phyloP scores from a whole-genome alignment of 2,888 invertebrate species.

The Noctua fimbriata region DNA sequence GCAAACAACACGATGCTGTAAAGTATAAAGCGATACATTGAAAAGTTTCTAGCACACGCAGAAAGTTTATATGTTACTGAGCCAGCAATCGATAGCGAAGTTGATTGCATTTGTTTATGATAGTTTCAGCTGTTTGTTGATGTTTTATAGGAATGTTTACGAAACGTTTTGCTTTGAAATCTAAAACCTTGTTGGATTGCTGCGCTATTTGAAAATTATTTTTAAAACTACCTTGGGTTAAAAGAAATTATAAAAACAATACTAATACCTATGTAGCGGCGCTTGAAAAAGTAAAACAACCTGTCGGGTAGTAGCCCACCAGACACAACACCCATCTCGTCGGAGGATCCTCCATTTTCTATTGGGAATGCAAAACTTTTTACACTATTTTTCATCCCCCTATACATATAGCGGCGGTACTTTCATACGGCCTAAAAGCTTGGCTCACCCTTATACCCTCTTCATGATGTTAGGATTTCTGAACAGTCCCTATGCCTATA shows the following conservation, averaged over 20 bases:
- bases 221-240: neutral
- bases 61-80: neutral
- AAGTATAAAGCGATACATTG: conserved; percentile 18
- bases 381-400: too few species aligned
- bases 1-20: conserved; percentile 1
- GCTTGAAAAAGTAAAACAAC: too few species aligned
- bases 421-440: too few species aligned
- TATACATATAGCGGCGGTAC: too few species aligned
- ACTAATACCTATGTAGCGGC: too few species aligned
- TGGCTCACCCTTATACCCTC: too few species aligned
- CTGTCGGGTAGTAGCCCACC: too few species aligned
- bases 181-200: neutral
- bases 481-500: too few species aligned
- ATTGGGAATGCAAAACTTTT: too few species aligned
- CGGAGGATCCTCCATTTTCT: too few species aligned
- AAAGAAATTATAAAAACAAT: neutral
- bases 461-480: too few species aligned
- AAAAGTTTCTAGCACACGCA: conserved; percentile 18
- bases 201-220: neutral
- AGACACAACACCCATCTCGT: too few species aligned
- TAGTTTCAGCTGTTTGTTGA: conserved; percentile 14
- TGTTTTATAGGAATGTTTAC: conserved; percentile 22
- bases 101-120: conserved; percentile 4
- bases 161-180: conserved; percentile 14
- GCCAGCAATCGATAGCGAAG: neutral